phyloP scores from a whole-genome alignment of 1,140 invertebrate genomes.

The Magallana gigas region DNA sequence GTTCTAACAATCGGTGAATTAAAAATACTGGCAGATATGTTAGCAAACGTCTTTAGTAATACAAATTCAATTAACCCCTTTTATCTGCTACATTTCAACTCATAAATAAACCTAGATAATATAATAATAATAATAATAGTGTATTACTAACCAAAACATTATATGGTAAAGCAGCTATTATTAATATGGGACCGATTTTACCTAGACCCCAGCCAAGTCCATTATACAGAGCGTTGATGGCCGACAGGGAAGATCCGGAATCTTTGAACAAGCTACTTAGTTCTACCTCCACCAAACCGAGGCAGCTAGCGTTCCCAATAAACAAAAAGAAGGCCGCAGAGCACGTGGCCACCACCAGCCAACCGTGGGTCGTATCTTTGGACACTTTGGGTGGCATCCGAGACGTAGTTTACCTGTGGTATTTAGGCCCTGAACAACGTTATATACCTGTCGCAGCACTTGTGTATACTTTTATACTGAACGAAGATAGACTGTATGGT shows the following conservation, averaged over 20 bases:
- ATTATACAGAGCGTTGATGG: background rate
- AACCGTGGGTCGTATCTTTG: background rate
- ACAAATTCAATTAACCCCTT: too few species aligned
- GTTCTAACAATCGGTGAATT: too few species aligned
- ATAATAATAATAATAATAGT: background rate
- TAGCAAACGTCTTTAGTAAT: too few species aligned
- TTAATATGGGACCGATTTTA: background rate
- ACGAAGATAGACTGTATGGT: too few species aligned
- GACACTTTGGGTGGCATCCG: background rate
- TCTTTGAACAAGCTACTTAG: background rate
- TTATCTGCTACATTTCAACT: too few species aligned
- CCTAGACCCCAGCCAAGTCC: background rate
- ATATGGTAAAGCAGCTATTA: background rate
- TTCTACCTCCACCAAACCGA: background rate
- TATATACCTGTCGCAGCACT: too few species aligned
- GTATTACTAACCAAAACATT: background rate
- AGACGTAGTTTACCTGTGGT: too few species aligned
- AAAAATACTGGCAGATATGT: too few species aligned
- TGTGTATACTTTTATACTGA: too few species aligned
- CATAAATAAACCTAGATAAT: background rate
- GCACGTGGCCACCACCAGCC: background rate
- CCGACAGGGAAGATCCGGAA: background rate
- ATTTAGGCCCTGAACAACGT: too few species aligned
- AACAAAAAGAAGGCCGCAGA: background rate
- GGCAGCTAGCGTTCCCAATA: background rate